These are phyloP conservation scores for Callopanchax toddi DNA, from an alignment of 2,113 vertebrate genomes.

Conservation along the genomic window DNA sequence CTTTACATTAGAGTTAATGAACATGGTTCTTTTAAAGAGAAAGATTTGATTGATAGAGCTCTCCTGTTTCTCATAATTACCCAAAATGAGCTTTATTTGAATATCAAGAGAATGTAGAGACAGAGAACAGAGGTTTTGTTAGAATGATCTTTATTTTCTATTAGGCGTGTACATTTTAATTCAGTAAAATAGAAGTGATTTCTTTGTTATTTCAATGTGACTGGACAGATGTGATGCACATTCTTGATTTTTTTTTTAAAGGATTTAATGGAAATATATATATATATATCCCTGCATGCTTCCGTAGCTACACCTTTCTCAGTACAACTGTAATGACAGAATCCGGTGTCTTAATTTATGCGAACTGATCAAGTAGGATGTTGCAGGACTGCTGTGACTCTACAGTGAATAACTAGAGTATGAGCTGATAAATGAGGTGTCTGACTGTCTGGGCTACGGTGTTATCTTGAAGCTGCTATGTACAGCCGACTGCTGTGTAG, in stretches of 20 bases:
- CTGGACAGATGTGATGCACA: no score
- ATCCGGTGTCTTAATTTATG: conserved; percentile 18
- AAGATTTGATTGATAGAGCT: no score
- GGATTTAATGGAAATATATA: conserved; percentile 9
- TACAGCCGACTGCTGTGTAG: conserved; percentile 61
- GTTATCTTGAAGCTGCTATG: conserved; percentile 63
- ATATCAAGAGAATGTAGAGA: conserved; percentile 67
- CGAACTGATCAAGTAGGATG: conserved; percentile 28
- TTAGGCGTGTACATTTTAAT: no score
- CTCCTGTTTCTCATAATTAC: conserved; percentile 21
- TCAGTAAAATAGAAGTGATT: no score
- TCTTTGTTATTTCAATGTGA: no score
- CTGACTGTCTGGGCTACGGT: conserved; percentile 56
- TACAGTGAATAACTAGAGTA: conserved; percentile 40
- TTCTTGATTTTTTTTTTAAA: no score
- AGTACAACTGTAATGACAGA: neutral
- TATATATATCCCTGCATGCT: neutral
- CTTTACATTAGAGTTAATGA: conserved; percentile 63
- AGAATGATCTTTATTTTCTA: neutral
- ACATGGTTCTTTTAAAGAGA: conserved; percentile 47
- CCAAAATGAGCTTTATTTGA: conserved; percentile 59
- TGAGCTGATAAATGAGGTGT: conserved; percentile 69
- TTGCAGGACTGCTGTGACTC: conserved; percentile 36
- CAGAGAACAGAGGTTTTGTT: no score
- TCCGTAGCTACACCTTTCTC: neutral